Evolutionary conservation across 2,797 vertebrate genomes (phyloP).

Genomic region (Cuniculus paca): DNA sequence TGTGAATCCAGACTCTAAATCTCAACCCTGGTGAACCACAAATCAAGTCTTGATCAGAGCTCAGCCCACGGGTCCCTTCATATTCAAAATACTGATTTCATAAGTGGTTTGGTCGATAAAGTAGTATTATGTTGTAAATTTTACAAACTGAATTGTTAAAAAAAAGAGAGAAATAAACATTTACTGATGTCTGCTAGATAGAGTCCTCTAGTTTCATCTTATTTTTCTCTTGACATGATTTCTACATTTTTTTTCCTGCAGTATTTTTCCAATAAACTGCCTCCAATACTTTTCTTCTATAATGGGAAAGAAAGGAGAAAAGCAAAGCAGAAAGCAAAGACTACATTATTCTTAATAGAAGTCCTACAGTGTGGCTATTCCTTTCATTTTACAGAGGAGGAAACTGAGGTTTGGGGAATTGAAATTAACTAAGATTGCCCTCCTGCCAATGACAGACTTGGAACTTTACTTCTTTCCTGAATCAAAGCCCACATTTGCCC

Average conservation of each 20-base stretch:
- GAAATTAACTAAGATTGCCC: background rate
- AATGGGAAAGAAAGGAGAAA: background rate
- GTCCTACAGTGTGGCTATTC: background rate
- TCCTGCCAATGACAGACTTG: background rate
- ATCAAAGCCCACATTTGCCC: background rate
- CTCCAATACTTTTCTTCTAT: constrained; percentile 12
- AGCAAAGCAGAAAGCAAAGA: background rate
- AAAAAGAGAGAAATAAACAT: background rate
- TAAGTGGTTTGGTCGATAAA: background rate
- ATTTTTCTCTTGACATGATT: constrained; percentile 47
- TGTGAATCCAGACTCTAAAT: background rate
- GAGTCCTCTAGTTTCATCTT: background rate
- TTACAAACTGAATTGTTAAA: constrained; percentile 4
- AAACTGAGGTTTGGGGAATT: background rate
- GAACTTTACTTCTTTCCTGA: background rate
- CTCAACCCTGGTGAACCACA: background rate
- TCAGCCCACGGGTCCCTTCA: background rate
- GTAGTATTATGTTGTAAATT: background rate
- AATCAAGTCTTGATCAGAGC: background rate
- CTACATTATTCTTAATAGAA: background rate
- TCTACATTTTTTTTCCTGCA: background rate
- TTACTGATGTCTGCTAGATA: background rate
- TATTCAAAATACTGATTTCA: background rate
- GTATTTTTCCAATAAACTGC: background rate
- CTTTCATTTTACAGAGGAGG: constrained; percentile 29